Percentiles rank a stretch among this genome's conserved stretches.
These are phyloP conservation scores for Podabrus alpinus DNA, from an alignment of 2,888 invertebrate genomes.

Conservation along the genomic window DNA sequence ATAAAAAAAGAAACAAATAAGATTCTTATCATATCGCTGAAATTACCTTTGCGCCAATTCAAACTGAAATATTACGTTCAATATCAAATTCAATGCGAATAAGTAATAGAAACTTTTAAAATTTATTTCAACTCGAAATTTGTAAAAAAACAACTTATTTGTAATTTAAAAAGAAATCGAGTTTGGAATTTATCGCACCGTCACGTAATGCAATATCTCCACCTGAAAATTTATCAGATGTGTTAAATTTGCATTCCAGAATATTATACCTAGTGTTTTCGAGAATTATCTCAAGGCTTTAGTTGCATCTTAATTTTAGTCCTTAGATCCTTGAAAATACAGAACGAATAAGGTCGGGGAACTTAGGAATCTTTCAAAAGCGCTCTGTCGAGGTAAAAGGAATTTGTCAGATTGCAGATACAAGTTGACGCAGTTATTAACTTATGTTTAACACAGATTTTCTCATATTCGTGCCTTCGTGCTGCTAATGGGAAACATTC, in stretches of 20 bases:
- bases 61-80: slow-evolving; percentile 19
- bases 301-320: neutral
- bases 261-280: neutral
- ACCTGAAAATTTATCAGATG: neutral
- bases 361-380: neutral
- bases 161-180: neutral
- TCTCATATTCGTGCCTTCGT: too few relatives aligned
- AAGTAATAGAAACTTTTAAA: neutral
- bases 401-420: neutral
- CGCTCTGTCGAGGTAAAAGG: neutral
- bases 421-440: neutral
- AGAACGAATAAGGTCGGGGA: neutral
- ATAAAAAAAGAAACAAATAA: slow-evolving; percentile 18
- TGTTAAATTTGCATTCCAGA: neutral
- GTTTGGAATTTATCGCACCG: neutral
- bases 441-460: too few relatives aligned
- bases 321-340: neutral
- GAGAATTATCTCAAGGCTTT: neutral
- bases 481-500: too few relatives aligned
- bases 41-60: slow-evolving; percentile 15
- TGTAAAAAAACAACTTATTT: neutral
- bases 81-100: slow-evolving; percentile 4
- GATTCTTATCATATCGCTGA: slow-evolving; percentile 14
- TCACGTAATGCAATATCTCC: neutral
- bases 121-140: neutral